Evolutionary conservation across 2,888 invertebrate genomes (phyloP).

Genomic region (Iphiclides podalirius): DNA sequence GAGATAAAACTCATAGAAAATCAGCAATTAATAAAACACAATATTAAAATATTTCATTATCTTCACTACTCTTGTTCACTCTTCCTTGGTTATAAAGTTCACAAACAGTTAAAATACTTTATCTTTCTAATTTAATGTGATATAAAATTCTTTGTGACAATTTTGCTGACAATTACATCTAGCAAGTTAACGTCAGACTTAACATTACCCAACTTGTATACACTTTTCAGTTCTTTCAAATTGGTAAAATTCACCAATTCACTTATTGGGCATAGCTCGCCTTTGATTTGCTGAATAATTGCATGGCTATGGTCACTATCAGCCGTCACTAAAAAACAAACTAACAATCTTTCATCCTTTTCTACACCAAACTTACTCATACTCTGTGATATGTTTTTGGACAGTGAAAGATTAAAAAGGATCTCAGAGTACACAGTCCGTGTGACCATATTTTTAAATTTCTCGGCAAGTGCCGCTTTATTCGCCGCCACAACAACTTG

Average conservation of each 20-base stretch:
- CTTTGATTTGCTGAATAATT: conserved; percentile 74
- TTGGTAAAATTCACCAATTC: conserved; percentile 70
- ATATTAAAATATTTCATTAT: no score
- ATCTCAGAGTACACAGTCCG: conserved; percentile 83
- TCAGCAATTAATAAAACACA: no score
- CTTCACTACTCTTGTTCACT: no score
- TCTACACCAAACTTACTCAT: conserved; percentile 83
- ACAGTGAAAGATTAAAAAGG: conserved; percentile 83
- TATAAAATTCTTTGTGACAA: conserved; percentile 82
- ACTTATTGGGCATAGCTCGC: conserved; percentile 70
- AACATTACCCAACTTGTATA: conserved; percentile 80
- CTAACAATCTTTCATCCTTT: conserved; percentile 45
- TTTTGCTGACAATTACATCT: conserved; percentile 83
- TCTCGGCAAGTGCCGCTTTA: conserved; percentile 78
- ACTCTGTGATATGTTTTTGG: conserved; percentile 85
- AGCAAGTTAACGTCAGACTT: conserved; percentile 64
- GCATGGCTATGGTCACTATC: conserved; percentile 43
- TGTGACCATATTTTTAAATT: conserved; percentile 75
- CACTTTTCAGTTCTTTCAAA: conserved; percentile 71
- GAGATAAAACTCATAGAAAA: no score
- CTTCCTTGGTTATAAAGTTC: no score
- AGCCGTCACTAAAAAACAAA: conserved; percentile 51
- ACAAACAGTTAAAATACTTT: no score
- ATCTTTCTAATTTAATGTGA: conserved; percentile 54
- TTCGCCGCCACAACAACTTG: conserved; percentile 84